Evolutionary conservation across 1,140 invertebrate species (phyloP), one percentile per base, ranked within the genome.

Genomic region (Oedothorax gibbosus): DNA sequence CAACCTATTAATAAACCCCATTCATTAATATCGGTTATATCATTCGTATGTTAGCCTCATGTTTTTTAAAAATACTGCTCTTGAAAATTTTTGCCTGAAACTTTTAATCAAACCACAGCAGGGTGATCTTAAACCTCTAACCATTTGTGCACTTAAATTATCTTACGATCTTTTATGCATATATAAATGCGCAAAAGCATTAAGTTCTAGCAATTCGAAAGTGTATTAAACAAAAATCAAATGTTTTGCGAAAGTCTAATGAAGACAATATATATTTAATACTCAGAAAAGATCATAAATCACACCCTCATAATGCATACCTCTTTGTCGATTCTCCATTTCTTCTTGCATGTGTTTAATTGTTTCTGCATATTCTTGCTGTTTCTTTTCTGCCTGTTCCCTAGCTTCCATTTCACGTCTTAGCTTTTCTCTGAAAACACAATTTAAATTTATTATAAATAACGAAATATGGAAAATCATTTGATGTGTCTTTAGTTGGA

Each of bases 361-460:
- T 35, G 88, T 85, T 72, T 91, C 90, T 68, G 90, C 91, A 86
- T 91, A 91, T 82, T 91, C 91, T 20, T 88, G 88, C 85, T 91
- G 89, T 60, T 91, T 91, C 53, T 88, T 87, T 84, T 91, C 91
- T 6, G 91, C 91, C 49, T 87, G 86, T 88, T 92, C 91, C 79
- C 91, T 88, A 49, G 90, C 90, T 79, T 87, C 88, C 79, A 91
- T 91, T 87, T 91, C 91, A 79, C 87, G 80, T 69, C 89, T 86
- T 54, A 89, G 87, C 72, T 90, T 90, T 68, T 90, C 89, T 80
- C 90, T 89, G 18, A 62, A 76, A 84, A 60, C n/a, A 77, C 5
- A 77, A 14, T 60, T n/a, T 60, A 60, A n/a, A 62, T n/a, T 62
- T 62, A 10, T 62, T 62, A 12, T 15, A 62, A 62, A 0, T 62